Evolutionary conservation across 2,888 invertebrate species (phyloP).

Genomic region (Psococerastis gibbosa): DNA sequence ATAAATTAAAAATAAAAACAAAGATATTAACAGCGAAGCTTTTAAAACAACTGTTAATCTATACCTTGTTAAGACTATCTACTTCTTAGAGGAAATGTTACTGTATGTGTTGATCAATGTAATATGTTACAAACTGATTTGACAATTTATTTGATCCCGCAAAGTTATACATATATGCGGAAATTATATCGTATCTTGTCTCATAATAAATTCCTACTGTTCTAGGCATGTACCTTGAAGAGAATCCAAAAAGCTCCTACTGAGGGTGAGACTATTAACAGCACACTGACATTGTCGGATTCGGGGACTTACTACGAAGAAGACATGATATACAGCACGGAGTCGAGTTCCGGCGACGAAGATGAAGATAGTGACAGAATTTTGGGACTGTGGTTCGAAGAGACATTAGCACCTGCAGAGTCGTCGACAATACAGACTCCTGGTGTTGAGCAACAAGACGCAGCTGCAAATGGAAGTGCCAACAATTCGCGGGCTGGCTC

Average conservation of each 20-base stretch:
- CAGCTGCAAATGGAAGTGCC: conserved; percentile 31
- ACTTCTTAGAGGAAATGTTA: no score
- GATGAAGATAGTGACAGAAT: conserved; percentile 68
- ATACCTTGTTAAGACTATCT: no score
- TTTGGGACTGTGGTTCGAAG: conserved; percentile 86
- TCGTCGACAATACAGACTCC: conserved; percentile 14
- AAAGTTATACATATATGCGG: no score
- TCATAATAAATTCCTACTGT: conserved; percentile 14
- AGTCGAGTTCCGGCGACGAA: conserved; percentile 56
- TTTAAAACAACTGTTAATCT: no score
- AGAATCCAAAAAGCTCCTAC: conserved; percentile 64
- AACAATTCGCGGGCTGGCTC: conserved; percentile 26
- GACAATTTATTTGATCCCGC: no score
- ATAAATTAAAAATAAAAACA: no score
- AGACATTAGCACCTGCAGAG: conserved; percentile 37
- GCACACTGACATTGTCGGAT: conserved; percentile 40
- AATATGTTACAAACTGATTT: no score
- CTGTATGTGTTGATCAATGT: no score
- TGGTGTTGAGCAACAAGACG: conserved; percentile 31
- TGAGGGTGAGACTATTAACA: conserved; percentile 66
- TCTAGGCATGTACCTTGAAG: conserved; percentile 57
- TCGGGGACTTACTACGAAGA: conserved; percentile 94
- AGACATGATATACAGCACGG: conserved; percentile 69
- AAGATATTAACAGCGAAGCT: no score
- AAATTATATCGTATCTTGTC: no score